Base-by-base conservation (phyloP, 2,797 vertebrate genomes). In the Esox lucius region DNA sequence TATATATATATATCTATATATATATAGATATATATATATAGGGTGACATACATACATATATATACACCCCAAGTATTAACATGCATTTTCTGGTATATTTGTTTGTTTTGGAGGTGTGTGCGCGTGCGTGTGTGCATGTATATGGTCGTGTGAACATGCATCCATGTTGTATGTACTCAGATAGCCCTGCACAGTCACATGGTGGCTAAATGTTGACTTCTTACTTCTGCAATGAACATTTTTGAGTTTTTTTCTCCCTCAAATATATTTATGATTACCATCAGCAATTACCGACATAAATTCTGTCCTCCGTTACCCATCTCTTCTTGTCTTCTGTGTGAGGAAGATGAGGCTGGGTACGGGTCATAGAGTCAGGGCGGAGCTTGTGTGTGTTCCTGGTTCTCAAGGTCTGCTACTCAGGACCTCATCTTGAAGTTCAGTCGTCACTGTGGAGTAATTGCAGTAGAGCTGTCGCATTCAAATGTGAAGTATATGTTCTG, bases 131-230 rank as follows among this genome's bases (percentile, higher is more conserved):
- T 3, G 28, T 31, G 28, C 3, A 31, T 53, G 15, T 17, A 51
- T 53, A 51, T 53, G 11, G 13, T 2, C 1, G 51, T 15, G 51
- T 53, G 78, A 82, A 79, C 75, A 85, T 70, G 70, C 86, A 87
- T 83, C 79, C 85, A 80, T 75, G 80, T 83, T 86, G 85, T 89
- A 92, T 92, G 92, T 92, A 93, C 84, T 78, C 83, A 72, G 80
- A 74, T 67, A 78, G 81, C 81, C 84, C 79, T 80, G 77, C 0
- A 15, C 68, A 78, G 85, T 86, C 82, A 82, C 85, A 80, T 81
- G 79, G 76, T 75, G 86, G 82, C 82, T 86, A 87, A 91, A 90
- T 87, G 59, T 69, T 83, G 87, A 74, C 85, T 69, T 75, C 73
- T 68, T 79, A n/a, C 85, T 71, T 49, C 76, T 79, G 71, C 67